Conservation (phyloP, 2,888 invertebrate genomes). For the Dichetophora obliterata region DNA sequence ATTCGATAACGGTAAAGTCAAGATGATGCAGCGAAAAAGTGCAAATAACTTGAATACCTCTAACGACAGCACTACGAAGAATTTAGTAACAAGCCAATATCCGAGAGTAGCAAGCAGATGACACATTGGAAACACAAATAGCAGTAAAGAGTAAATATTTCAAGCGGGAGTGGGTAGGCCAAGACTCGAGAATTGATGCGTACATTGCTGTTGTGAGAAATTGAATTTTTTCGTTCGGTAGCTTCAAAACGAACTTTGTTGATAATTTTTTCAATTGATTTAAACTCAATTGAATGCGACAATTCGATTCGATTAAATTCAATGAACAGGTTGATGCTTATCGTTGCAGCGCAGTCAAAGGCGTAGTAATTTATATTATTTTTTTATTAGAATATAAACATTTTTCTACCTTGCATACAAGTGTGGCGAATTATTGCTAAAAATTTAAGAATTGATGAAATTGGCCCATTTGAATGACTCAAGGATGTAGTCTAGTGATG, state of each 20-base stretch:
- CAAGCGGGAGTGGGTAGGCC: not conserved
- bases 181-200: not conserved
- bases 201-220: not conserved
- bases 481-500: too few relatives aligned
- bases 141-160: not conserved
- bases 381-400: not conserved
- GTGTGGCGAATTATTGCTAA: too few relatives aligned
- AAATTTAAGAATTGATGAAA: too few relatives aligned
- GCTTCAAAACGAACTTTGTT: not conserved
- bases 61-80: not conserved
- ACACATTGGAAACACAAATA: not conserved
- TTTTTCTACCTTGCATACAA: not conserved
- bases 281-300: conserved; percentile 36
- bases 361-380: not conserved
- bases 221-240: not conserved
- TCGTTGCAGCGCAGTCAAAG: too few relatives aligned
- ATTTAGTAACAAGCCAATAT: not conserved
- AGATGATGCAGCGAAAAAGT: not conserved
- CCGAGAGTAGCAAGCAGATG: not conserved
- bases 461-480: too few relatives aligned
- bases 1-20: not conserved
- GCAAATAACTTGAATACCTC: conserved; percentile 3
- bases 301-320: conserved; percentile 53
- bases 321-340: conserved; percentile 47
- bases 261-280: not conserved